Conservation (phyloP, 2,888 invertebrate species). For the Ophion ventricosus region DNA sequence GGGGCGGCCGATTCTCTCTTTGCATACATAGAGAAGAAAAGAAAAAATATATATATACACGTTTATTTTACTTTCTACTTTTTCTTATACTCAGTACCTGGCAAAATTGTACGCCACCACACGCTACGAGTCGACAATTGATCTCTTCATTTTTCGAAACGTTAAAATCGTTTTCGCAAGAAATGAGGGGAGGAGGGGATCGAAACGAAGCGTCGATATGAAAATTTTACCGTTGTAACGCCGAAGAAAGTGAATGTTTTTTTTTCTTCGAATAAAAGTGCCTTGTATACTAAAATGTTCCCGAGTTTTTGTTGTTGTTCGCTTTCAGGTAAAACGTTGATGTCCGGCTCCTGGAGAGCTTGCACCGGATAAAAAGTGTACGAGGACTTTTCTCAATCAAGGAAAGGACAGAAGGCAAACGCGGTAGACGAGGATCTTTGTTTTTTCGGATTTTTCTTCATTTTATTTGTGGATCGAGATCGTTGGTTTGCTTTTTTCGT, state of each 20-base stretch:
- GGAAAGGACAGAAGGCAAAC: too few species aligned
- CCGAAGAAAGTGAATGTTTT: constrained; percentile 68
- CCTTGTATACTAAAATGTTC: constrained; percentile 73
- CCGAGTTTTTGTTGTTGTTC: constrained; percentile 8
- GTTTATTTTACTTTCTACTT: constrained; percentile 32
- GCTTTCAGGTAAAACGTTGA: neutral
- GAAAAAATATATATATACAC: constrained; percentile 31
- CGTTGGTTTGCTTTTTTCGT: neutral
- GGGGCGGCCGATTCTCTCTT: constrained; percentile 40
- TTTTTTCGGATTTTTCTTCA: too few species aligned
- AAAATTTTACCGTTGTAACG: constrained; percentile 76
- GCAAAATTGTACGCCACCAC: constrained; percentile 69
- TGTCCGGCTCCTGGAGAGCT: too few species aligned
- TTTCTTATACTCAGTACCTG: constrained; percentile 74
- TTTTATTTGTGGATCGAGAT: neutral
- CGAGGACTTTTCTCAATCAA: too few species aligned
- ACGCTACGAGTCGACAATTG: constrained; percentile 60
- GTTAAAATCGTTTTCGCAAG: constrained; percentile 59
- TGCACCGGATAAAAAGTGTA: too few species aligned
- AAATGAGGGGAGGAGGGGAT: constrained; percentile 21
- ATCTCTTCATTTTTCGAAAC: constrained; percentile 50
- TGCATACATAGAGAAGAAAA: constrained; percentile 33
- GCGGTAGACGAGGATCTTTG: too few species aligned
- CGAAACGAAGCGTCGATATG: constrained; percentile 38
- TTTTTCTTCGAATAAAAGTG: constrained; percentile 80